Base-by-base conservation (phyloP, 2,113 vertebrate species). In the Gallinago paraguaiae region DNA sequence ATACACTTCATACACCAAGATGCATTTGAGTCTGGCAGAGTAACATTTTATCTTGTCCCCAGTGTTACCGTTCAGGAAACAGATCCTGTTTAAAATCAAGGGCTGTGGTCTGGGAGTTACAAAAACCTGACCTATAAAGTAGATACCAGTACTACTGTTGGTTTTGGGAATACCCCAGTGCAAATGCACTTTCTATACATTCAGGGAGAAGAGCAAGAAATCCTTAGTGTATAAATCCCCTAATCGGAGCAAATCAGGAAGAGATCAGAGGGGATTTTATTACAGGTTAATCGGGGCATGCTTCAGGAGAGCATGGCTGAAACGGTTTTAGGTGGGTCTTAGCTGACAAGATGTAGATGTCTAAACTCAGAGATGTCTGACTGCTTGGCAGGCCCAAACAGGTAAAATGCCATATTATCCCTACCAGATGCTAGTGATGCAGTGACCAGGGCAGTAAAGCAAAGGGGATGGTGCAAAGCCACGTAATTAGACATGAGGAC, bases 401-500 rank as follows among this genome's bases (percentile, higher is more conserved):
- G 46, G 33, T 30, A 25, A 68, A 30, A 43, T 2, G 5, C 33
- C 25, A 0, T 1, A 6, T 19, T 45, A 15, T 11, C 41, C 35
- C 17, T 33, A 25, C 37, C 60, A 72, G 53, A 72, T 64, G 39
- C 43, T 12, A 17, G 9, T 2, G 64, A 61, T 13, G 9, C 48
- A 7, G 18, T 3, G 61, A 7, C 10, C 17, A 14, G 30, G 82
- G 24, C 37, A 48, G n/a, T 11, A 59, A 54, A 82, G 31, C 23
- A 25, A 28, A 48, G 57, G 72, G 48, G 30, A 15, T 30, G 43
- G 45, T 33, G 43, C 15, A n/a, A 50, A 94, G 64, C 75, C 2
- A 0, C 1, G 6, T 10, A 35, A 46, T 43, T 61, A 39, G n/a
- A 24, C 4, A 2, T 16, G 3, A 10, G 20, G 61, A 31, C 25